These are phyloP conservation scores for Acanthosoma haemorrhoidale DNA, from an alignment of 2,888 invertebrate species.

Conservation along the genomic window DNA sequence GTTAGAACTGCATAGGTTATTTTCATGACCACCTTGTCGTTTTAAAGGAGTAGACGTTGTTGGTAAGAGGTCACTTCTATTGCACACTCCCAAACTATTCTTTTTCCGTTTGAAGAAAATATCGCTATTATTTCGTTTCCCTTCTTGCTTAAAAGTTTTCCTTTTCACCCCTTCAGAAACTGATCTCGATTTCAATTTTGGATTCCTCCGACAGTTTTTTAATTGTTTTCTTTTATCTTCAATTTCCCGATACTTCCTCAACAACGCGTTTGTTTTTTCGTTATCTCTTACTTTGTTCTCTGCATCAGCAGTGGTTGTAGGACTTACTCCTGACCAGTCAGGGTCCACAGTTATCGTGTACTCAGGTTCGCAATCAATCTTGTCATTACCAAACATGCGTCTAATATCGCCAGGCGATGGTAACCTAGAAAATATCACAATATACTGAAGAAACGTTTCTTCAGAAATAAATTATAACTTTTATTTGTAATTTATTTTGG, in stretches of 20 bases:
- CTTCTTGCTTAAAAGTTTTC: background rate
- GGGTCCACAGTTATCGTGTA: conserved; percentile 11
- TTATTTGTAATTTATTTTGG: too few species aligned
- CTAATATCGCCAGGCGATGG: conserved; percentile 31
- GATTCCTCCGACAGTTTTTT: too few species aligned
- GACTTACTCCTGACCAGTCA: background rate
- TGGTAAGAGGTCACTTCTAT: too few species aligned
- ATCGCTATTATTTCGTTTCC: background rate
- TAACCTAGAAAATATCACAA: conserved; percentile 25
- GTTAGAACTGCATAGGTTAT: too few species aligned
- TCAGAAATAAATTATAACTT: too few species aligned
- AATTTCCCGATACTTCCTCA: background rate
- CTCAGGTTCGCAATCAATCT: conserved; percentile 28
- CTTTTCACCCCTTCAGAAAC: background rate
- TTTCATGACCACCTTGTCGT: too few species aligned
- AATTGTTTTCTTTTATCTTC: background rate
- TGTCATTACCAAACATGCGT: conserved; percentile 26
- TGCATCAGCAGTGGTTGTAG: background rate
- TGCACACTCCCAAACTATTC: too few species aligned
- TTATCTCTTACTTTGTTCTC: conserved; percentile 3
- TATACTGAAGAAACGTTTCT: too few species aligned
- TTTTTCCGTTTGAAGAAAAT: too few species aligned
- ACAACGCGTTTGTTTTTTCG: background rate
- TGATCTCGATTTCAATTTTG: too few species aligned
- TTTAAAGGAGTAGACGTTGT: too few species aligned